These are phyloP conservation scores for Heliocidaris erythrogramma DNA, from an alignment of 35 echinoderm and acorn worm species.

Conservation along the genomic window DNA sequence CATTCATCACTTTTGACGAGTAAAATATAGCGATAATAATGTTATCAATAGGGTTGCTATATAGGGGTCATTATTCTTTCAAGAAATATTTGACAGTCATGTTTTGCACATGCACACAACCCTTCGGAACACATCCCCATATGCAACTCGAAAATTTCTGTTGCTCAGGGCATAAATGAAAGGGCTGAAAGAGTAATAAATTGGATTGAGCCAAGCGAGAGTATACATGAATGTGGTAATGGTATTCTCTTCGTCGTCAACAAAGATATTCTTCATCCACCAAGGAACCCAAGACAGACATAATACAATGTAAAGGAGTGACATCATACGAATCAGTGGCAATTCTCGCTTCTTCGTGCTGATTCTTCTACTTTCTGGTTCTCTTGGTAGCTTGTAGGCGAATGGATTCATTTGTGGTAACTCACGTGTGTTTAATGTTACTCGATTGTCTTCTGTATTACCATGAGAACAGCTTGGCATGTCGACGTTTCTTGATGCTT, in stretches of 20 bases:
- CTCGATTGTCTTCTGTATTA: not conserved
- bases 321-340: constrained; percentile 29
- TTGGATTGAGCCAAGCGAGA: not conserved
- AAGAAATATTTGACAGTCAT: not conserved
- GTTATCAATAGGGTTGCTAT: too few relatives aligned
- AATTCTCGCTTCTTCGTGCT: not conserved
- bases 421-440: not conserved
- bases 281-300: not conserved
- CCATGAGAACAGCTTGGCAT: not conserved
- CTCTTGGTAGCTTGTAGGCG: not conserved
- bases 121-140: not conserved
- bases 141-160: constrained; percentile 30
- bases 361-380: not conserved
- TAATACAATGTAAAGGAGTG: not conserved
- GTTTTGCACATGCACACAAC: not conserved
- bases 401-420: not conserved
- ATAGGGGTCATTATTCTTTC: too few relatives aligned
- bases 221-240: not conserved
- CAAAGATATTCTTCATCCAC: not conserved
- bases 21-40: too few relatives aligned
- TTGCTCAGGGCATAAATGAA: constrained; percentile 21
- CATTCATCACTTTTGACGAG: too few relatives aligned
- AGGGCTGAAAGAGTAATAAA: constrained; percentile 17
- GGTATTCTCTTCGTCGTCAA: not conserved
- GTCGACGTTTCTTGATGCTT: not conserved